Conservation (phyloP, 2,113 vertebrate genomes). For the Atherinomorus stipes region DNA sequence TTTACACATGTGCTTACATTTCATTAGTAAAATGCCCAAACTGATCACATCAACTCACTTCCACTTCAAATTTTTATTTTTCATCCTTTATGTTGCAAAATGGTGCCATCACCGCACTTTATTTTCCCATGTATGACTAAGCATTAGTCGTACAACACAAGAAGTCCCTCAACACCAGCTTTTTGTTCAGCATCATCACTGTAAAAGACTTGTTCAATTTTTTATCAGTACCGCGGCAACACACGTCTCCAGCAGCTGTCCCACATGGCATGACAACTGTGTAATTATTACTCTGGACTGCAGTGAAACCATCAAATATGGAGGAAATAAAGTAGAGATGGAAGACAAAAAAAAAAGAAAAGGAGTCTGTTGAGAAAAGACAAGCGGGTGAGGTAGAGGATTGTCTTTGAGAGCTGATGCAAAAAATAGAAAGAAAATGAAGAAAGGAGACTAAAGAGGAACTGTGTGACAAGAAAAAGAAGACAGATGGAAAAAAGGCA, state of each 20-base stretch:
- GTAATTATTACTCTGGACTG: constrained; percentile 61
- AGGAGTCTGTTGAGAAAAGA: constrained; percentile 3
- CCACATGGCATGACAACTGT: constrained; percentile 50
- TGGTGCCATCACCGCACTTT: too few species aligned
- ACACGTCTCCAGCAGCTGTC: constrained; percentile 38
- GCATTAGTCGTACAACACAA: constrained; percentile 49
- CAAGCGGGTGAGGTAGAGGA: background rate
- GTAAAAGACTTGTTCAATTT: constrained; percentile 62
- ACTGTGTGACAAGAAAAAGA: background rate
- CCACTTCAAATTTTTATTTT: too few species aligned
- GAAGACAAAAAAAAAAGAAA: background rate
- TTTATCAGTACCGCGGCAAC: constrained; percentile 57
- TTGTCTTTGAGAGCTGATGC: background rate
- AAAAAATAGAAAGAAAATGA: background rate
- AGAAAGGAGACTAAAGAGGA: background rate
- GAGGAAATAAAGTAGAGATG: constrained; percentile 23
- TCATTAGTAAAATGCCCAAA: too few species aligned
- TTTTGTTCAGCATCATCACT: constrained; percentile 52
- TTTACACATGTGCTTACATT: too few species aligned
- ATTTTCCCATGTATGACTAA: constrained; percentile 38
- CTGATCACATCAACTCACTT: too few species aligned
- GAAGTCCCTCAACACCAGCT: constrained; percentile 21
- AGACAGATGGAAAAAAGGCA: background rate
- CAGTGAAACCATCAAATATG: constrained; percentile 70
- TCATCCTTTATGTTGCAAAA: too few species aligned